phyloP scores from a whole-genome alignment of 2,113 vertebrate species.

The Cyanistes caeruleus region DNA sequence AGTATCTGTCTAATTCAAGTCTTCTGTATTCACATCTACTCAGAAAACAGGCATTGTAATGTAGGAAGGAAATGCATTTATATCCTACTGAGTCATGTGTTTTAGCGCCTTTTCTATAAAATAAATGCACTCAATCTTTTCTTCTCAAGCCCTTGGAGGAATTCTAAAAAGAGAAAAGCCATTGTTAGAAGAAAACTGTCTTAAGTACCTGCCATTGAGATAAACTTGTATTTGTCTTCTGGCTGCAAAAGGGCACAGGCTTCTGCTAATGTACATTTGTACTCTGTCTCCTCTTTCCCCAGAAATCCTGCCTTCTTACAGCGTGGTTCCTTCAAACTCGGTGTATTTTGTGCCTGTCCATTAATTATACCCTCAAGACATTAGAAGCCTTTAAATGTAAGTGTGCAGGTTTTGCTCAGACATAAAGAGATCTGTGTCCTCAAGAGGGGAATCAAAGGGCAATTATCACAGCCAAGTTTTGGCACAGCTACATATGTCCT shows the following conservation, averaged over 20 bases:
- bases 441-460: background rate
- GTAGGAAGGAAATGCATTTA: background rate
- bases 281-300: background rate
- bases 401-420: background rate
- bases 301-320: background rate
- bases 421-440: background rate
- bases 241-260: background rate
- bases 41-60: background rate
- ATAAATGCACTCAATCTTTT: background rate
- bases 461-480: background rate
- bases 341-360: background rate
- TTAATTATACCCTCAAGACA: background rate
- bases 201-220: background rate
- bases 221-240: background rate
- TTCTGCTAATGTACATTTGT: background rate
- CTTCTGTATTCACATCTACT: background rate
- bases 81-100: background rate
- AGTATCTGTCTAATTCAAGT: background rate
- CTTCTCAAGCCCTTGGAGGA: background rate
- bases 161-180: background rate
- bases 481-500: rapidly evolving
- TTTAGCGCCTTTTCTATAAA: background rate
- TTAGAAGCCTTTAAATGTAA: background rate
- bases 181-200: background rate
- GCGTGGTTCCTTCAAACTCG: background rate